Conservation (phyloP, 2,888 invertebrate species). For the Dolichopus griseipennis region DNA sequence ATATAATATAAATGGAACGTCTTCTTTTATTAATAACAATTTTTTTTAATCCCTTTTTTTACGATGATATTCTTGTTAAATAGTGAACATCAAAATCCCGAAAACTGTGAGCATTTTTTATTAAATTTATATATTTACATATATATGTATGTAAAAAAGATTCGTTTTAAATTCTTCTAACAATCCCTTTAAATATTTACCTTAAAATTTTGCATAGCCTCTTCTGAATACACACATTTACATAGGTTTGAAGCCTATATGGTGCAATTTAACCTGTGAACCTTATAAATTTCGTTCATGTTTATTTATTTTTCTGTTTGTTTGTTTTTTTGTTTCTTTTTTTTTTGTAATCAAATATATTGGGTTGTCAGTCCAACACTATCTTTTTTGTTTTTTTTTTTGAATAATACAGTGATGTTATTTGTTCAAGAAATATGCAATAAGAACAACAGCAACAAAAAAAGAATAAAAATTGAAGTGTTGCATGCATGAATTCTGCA, state of each 20-base stretch:
- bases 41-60: not conserved
- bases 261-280: not conserved
- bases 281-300: conserved; percentile 3
- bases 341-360: not conserved
- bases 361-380: not conserved
- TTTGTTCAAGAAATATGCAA: not conserved
- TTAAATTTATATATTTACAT: not conserved
- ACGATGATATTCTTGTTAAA: not conserved
- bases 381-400: no score
- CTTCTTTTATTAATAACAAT: no score
- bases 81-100: not conserved
- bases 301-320: not conserved
- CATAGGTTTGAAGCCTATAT: no score
- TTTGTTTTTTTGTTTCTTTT: not conserved
- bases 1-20: no score
- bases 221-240: no score
- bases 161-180: not conserved
- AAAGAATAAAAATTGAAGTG: no score
- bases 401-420: not conserved
- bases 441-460: no score
- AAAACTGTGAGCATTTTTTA: no score
- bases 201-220: no score
- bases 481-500: no score
- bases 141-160: not conserved
- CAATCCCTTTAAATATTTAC: not conserved